Percentiles rank a stretch among this genome's conserved stretches.
Conservation (phyloP, 2,797 vertebrate genomes). For the Eulemur rubriventer region DNA sequence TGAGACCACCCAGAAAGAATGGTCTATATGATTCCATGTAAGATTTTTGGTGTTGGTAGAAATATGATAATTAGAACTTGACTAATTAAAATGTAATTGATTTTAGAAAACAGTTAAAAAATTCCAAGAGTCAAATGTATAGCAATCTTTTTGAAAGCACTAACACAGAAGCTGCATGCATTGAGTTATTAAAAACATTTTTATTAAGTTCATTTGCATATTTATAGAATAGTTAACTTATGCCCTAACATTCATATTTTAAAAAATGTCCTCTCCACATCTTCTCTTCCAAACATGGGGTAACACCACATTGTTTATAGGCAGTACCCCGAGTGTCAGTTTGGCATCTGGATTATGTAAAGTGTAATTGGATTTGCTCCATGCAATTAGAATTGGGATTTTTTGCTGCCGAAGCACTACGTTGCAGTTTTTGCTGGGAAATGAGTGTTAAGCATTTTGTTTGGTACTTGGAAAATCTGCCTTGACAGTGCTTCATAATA, state of each 20-base stretch:
- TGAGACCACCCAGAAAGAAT: background rate
- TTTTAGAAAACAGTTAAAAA: background rate
- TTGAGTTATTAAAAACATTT: background rate
- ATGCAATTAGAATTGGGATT: constrained; percentile 79
- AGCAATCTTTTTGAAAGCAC: background rate
- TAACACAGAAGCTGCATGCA: background rate
- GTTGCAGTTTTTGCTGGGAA: constrained; percentile 55
- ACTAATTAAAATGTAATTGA: constrained; percentile 22
- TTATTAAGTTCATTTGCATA: constrained; percentile 50
- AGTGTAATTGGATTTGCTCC: constrained; percentile 77
- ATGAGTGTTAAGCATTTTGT: constrained; percentile 72
- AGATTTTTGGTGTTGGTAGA: background rate
- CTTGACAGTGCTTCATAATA: constrained; percentile 82
- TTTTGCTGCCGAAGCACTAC: constrained; percentile 69
- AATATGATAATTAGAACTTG: background rate
- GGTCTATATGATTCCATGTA: background rate
- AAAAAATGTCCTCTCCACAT: background rate
- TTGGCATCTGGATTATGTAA: constrained; percentile 75
- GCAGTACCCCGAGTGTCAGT: constrained; percentile 26
- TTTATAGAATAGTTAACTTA: constrained; percentile 40
- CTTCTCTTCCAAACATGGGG: background rate
- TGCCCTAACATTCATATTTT: background rate
- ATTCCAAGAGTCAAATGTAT: background rate
- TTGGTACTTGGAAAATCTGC: constrained; percentile 80
- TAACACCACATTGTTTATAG: constrained; percentile 60